phyloP scores from a whole-genome alignment of 1,140 invertebrate genomes.

The Drosophila kepulauana region DNA sequence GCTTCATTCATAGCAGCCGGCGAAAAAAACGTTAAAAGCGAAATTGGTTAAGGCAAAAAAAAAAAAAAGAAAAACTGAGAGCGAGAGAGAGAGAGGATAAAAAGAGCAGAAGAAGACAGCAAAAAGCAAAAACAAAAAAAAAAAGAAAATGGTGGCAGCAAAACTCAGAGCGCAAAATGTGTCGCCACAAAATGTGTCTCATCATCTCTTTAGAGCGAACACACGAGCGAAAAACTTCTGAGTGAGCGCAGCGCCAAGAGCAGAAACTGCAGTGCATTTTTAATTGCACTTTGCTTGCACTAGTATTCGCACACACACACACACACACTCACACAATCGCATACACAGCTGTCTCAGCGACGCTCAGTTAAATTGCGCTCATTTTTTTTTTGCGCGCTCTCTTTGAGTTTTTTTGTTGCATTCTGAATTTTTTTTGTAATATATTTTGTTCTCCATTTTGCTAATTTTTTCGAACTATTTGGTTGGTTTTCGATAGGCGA shows the following conservation, averaged over 20 bases:
- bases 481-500: conserved; percentile 46
- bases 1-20: conserved; percentile 81
- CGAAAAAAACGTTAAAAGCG: conserved; percentile 80
- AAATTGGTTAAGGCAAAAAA: conserved; percentile 74
- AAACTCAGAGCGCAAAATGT: conserved; percentile 46
- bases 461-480: conserved; percentile 55
- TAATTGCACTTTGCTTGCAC: conserved; percentile 63
- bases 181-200: conserved; percentile 32
- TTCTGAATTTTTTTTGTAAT: conserved; percentile 31
- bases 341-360: conserved; percentile 26
- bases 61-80: conserved; percentile 25
- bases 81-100: conserved; percentile 10
- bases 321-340: conserved; percentile 6
- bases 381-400: conserved; percentile 11
- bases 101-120: conserved; percentile 32
- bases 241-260: no score
- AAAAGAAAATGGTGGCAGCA: conserved; percentile 73
- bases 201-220: conserved; percentile 7
- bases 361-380: conserved; percentile 46
- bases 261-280: conserved; percentile 68
- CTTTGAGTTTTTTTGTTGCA: conserved; percentile 51
- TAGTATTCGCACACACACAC: conserved; percentile 36
- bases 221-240: conserved; percentile 9
- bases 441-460: conserved; percentile 73
- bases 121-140: conserved; percentile 33